These are phyloP conservation scores for Hippocampus guttulatus DNA, from an alignment of 2,113 vertebrate genomes.

Conservation along the genomic window DNA sequence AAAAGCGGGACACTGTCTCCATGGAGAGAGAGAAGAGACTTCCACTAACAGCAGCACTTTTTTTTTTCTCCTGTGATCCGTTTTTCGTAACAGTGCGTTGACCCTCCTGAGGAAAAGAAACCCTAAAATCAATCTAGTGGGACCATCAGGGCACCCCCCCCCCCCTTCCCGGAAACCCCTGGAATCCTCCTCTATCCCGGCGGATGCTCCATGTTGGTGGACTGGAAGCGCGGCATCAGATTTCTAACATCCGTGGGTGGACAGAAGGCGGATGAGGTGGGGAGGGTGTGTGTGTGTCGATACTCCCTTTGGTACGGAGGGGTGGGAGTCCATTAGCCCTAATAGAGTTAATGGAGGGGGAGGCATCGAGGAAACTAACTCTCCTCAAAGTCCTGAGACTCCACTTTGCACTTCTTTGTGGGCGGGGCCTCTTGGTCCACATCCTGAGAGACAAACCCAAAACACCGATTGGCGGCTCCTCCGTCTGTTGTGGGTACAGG, in stretches of 20 bases:
- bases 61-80: slow-evolving; percentile 74
- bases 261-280: neutral
- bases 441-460: slow-evolving; percentile 70
- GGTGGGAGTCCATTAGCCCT: slow-evolving; percentile 54
- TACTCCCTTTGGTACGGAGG: slow-evolving; percentile 30
- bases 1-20: slow-evolving; percentile 24
- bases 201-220: neutral
- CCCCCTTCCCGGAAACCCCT: neutral
- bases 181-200: slow-evolving; percentile 12
- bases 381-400: slow-evolving; percentile 86
- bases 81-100: slow-evolving; percentile 86
- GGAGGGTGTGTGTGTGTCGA: slow-evolving; percentile 16
- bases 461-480: neutral
- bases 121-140: slow-evolving; percentile 54
- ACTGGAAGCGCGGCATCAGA: neutral
- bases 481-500: too few species aligned
- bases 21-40: slow-evolving; percentile 65
- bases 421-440: slow-evolving; percentile 83
- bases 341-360: slow-evolving; percentile 55
- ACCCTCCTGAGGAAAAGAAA: slow-evolving; percentile 84
- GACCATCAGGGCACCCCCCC: slow-evolving; percentile 11
- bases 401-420: slow-evolving; percentile 92
- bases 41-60: slow-evolving; percentile 85
- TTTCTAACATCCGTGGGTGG: slow-evolving; percentile 3
- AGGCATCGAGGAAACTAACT: slow-evolving; percentile 70